These are phyloP conservation scores for Malacoctenus gilli DNA, from an alignment of 2,797 vertebrate genomes.

Conservation along the genomic window DNA sequence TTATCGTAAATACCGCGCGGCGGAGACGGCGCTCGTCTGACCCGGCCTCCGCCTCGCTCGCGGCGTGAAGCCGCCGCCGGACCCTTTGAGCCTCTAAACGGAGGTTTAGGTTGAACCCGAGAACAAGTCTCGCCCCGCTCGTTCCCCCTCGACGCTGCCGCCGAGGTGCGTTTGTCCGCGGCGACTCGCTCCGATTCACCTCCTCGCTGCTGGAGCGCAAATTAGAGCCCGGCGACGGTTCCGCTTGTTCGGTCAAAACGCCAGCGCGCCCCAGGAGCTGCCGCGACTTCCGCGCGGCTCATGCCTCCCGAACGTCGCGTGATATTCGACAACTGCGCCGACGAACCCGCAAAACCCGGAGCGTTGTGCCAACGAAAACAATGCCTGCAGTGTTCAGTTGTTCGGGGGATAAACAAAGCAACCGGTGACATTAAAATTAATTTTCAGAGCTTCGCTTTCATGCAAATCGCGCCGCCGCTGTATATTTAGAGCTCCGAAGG, in stretches of 20 bases:
- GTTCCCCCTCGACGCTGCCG: slow-evolving; percentile 69
- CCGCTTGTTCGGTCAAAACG: slow-evolving; percentile 39
- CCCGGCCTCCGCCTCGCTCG: slow-evolving; percentile 50
- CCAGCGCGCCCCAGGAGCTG: slow-evolving; percentile 16
- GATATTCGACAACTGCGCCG: slow-evolving; percentile 34
- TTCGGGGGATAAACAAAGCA: slow-evolving; percentile 57
- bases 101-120: slow-evolving; percentile 65
- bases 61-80: slow-evolving; percentile 36
- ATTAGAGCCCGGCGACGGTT: slow-evolving; percentile 48
- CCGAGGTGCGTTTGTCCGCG: slow-evolving; percentile 63
- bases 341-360: slow-evolving; percentile 22
- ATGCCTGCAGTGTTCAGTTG: slow-evolving; percentile 35
- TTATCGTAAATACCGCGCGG: slow-evolving; percentile 65
- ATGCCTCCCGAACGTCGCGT: slow-evolving; percentile 37
- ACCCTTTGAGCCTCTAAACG: slow-evolving; percentile 67
- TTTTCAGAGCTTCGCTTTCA: slow-evolving; percentile 52
- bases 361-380: slow-evolving; percentile 45
- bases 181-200: slow-evolving; percentile 67
- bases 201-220: slow-evolving; percentile 52
- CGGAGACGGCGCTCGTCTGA: slow-evolving; percentile 51
- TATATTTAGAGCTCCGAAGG: slow-evolving; percentile 48
- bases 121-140: slow-evolving; percentile 44
- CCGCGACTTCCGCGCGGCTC: slow-evolving; percentile 40
- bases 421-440: slow-evolving; percentile 49
- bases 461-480: slow-evolving; percentile 51